Evolutionary conservation across 2,888 invertebrate genomes (phyloP).

Genomic region (Proisotoma minuta): DNA sequence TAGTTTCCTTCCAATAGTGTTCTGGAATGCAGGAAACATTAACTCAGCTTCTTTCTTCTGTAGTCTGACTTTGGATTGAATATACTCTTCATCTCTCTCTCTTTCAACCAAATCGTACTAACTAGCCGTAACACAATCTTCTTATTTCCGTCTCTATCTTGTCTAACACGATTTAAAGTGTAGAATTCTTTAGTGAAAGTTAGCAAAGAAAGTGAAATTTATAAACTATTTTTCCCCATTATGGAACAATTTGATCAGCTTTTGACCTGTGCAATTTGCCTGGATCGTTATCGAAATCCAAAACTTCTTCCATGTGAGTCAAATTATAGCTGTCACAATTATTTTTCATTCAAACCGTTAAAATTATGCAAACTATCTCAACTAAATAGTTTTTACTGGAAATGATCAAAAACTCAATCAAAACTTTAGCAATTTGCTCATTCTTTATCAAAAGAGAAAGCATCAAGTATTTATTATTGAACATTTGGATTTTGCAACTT

Average conservation of each 20-base stretch:
- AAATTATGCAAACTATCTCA: too few species aligned
- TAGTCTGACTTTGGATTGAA: background rate
- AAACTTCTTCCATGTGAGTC: conserved; percentile 97
- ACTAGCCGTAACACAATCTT: background rate
- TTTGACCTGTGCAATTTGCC: conserved; percentile 94
- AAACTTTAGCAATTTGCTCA: too few species aligned
- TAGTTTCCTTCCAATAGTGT: conserved; percentile 2
- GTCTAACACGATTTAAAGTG: too few species aligned
- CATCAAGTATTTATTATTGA: too few species aligned
- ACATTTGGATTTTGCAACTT: too few species aligned
- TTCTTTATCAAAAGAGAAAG: too few species aligned
- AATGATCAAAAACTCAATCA: too few species aligned
- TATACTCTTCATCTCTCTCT: background rate
- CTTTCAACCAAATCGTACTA: background rate
- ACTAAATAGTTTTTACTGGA: too few species aligned
- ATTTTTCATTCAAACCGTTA: too few species aligned
- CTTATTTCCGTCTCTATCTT: background rate
- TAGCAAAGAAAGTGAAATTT: conserved; percentile 5
- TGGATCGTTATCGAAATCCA: conserved; percentile 92
- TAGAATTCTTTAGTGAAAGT: background rate
- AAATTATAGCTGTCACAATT: too few species aligned
- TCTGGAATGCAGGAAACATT: background rate
- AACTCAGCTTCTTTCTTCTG: background rate
- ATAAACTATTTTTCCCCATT: conserved; percentile 47
- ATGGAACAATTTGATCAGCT: conserved; percentile 97